These are phyloP conservation scores for Hermatobates lingyangjiaoensis DNA, from an alignment of 1,140 invertebrate species.

Conservation along the genomic window DNA sequence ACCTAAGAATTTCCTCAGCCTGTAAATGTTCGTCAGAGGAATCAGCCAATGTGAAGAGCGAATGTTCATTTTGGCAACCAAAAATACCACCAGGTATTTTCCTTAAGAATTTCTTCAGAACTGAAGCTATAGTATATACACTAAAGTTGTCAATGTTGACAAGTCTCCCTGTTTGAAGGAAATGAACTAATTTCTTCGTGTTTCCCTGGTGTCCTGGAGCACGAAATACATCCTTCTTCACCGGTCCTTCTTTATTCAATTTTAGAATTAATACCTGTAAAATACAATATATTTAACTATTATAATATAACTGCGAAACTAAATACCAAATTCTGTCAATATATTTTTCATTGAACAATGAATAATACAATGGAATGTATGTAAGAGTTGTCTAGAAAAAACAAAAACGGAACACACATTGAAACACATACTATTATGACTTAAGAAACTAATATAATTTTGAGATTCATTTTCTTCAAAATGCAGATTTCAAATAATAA, in stretches of 20 bases:
- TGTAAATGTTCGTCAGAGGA: slow-evolving; percentile 58
- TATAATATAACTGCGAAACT: slow-evolving; percentile 4
- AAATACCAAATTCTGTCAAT: too few relatives aligned
- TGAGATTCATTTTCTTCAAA: too few relatives aligned
- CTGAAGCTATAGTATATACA: slow-evolving; percentile 94
- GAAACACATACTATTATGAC: too few relatives aligned
- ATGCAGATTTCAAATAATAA: too few relatives aligned
- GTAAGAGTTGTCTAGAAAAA: too few relatives aligned
- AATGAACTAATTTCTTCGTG: slow-evolving; percentile 91
- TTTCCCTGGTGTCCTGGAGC: slow-evolving; percentile 85
- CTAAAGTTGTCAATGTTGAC: slow-evolving; percentile 97
- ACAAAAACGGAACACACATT: too few relatives aligned
- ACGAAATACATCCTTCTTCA: slow-evolving; percentile 81
- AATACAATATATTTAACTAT: slow-evolving; percentile 1
- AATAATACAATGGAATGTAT: too few relatives aligned
- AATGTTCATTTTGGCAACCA: slow-evolving; percentile 70
- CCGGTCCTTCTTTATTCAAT: slow-evolving; percentile 83
- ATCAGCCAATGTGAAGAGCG: slow-evolving; percentile 74
- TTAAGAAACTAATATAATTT: too few relatives aligned
- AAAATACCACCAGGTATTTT: slow-evolving; percentile 95
- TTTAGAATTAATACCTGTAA: slow-evolving; percentile 73
- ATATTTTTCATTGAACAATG: too few relatives aligned
- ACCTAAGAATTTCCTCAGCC: slow-evolving; percentile 81
- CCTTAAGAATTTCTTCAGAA: slow-evolving; percentile 92
- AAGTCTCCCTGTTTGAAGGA: slow-evolving; percentile 78